phyloP scores from a whole-genome alignment of 2,113 vertebrate genomes.

The Gulo gulo region DNA sequence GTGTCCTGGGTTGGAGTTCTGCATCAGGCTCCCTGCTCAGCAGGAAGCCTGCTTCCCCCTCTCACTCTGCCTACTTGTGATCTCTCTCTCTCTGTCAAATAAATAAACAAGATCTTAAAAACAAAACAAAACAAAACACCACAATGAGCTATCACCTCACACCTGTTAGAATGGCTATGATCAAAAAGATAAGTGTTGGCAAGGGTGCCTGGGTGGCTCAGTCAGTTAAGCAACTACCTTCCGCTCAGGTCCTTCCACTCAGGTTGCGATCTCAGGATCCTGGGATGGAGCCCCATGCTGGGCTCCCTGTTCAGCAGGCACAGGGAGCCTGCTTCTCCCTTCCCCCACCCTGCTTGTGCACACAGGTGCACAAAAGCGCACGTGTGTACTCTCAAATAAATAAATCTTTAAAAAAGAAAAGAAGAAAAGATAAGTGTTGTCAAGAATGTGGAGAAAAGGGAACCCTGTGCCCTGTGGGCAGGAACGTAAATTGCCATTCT shows the following conservation, averaged over 20 bases:
- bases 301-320: not conserved
- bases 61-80: too few relatives aligned
- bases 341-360: not conserved
- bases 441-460: not conserved
- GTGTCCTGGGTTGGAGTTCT: too few relatives aligned
- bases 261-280: not conserved
- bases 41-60: too few relatives aligned
- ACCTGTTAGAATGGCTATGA: not conserved
- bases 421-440: too few relatives aligned
- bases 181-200: not conserved
- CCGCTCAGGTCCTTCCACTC: not conserved
- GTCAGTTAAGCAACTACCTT: not conserved
- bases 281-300: not conserved
- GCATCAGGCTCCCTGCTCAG: too few relatives aligned
- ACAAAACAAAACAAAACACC: too few relatives aligned
- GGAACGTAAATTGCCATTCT: not conserved
- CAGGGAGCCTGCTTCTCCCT: not conserved
- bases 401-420: not conserved
- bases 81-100: too few relatives aligned
- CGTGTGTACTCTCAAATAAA: not conserved
- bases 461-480: not conserved
- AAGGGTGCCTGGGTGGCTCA: not conserved
- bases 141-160: not conserved
- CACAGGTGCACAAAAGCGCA: not conserved
- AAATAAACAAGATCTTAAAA: too few relatives aligned